Evolutionary conservation across 1,140 invertebrate species (phyloP).

Genomic region (Heliothis virescens): DNA sequence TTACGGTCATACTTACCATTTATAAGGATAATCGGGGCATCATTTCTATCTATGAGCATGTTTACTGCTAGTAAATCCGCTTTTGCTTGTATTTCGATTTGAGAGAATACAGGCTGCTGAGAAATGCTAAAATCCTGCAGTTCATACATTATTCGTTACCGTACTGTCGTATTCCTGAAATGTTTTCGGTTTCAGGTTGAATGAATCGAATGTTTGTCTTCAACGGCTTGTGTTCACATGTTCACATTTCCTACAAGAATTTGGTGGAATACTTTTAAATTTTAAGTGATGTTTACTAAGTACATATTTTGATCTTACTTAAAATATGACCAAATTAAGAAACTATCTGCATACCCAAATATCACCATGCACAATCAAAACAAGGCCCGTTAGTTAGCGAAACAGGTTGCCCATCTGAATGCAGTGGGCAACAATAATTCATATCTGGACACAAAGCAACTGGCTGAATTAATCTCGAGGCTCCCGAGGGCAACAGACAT

Average conservation of each 20-base stretch:
- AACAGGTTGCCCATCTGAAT: conserved; percentile 33
- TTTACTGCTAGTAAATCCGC: conserved; percentile 28
- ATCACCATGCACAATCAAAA: neutral
- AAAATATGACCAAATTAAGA: neutral
- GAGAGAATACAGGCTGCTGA: neutral
- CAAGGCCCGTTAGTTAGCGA: conserved; percentile 29
- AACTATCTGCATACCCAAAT: neutral
- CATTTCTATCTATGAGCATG: conserved; percentile 29
- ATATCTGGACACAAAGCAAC: conserved; percentile 41
- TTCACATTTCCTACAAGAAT: too few relatives aligned
- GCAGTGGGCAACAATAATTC: conserved; percentile 39
- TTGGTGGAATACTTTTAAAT: too few relatives aligned
- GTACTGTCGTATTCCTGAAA: neutral
- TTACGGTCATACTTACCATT: conserved; percentile 3
- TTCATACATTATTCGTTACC: neutral
- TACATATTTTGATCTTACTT: neutral
- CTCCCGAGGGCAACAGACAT: conserved; percentile 51
- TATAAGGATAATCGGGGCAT: conserved; percentile 15
- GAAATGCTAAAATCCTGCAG: neutral
- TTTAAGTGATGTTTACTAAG: too few relatives aligned
- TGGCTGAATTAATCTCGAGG: conserved; percentile 39
- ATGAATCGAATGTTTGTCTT: neutral
- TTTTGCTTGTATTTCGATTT: conserved; percentile 38
- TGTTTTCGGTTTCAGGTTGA: neutral
- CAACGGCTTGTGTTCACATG: neutral